Base-by-base conservation (phyloP, 2,888 invertebrate species). In the Papilio demoleus region DNA sequence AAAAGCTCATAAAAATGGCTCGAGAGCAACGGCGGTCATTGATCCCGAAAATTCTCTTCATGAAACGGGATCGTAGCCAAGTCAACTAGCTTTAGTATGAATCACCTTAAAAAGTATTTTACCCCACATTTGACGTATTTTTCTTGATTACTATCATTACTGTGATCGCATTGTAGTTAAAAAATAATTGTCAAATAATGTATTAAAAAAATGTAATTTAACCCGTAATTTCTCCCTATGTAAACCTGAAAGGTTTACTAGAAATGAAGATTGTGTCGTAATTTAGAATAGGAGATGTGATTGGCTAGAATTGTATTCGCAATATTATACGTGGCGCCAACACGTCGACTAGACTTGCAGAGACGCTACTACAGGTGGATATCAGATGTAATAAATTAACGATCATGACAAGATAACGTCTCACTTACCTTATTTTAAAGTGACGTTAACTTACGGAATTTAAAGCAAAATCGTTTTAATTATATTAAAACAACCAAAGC, bases 1-100 rank as follows among this genome's bases (percentile, higher is more conserved):
- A 74, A 79, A 81, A 80, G 78, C 72, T 73, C 75, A 72, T 77
- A 76, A 73, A 77, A 74, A 71, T 75, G n/a, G 53, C 42, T 22
- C 19, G 59, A 12, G 38, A 12, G 34, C 42, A 40, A 6, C 11
- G 8, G 45, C 22, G 65, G 69, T 69, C 50, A 65, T 34, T 45
- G 61, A 65, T 17, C 45, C 36, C 53, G 59, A 50, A 59, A 27
- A 56, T 63, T 56, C n/a, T 47, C 24, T 64, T 38, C 50, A n/a
- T 27, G 11, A 14, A 36, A 27, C 22, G 62, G 58, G 14, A 27
- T 24, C 36, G 47, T n/a, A 34, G 27, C 40, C 50, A 53, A 67
- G 47, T 61, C 40, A 38, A 59, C 45, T 38, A 59, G 40, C 50
- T 17, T 53, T 22, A 31, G 31, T 50, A 9, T 19, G 11, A 53